Conservation (phyloP, 2,113 vertebrate genomes). For the Cololabis saira region DNA sequence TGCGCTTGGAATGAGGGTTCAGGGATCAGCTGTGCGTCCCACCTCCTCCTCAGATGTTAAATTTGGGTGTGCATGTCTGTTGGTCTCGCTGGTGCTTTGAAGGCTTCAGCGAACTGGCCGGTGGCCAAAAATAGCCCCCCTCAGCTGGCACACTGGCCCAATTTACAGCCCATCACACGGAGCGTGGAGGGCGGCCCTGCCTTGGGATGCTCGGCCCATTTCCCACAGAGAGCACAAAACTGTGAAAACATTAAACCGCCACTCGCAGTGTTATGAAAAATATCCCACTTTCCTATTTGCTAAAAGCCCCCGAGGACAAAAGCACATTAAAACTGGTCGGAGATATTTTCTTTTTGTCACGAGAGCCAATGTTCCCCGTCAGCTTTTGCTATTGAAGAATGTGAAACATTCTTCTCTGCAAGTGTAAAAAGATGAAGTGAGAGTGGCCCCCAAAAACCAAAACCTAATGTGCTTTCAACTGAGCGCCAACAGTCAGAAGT, state of each 20-base stretch:
- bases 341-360: conserved; percentile 16
- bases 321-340: neutral
- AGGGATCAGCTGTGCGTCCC: conserved; percentile 67
- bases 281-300: neutral
- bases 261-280: conserved; percentile 11
- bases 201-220: conserved; percentile 18
- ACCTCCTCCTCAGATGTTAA: conserved; percentile 54
- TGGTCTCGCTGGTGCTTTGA: conserved; percentile 39
- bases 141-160: conserved; percentile 76
- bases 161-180: conserved; percentile 62
- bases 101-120: conserved; percentile 61
- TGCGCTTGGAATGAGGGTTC: conserved; percentile 26
- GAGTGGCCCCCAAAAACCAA: conserved; percentile 53
- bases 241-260: conserved; percentile 32
- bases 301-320: conserved; percentile 17
- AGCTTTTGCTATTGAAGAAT: conserved; percentile 24
- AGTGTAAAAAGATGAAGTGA: conserved; percentile 54
- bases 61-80: conserved; percentile 30
- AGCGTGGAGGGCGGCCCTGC: conserved; percentile 48
- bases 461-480: conserved; percentile 59
- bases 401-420: conserved; percentile 42
- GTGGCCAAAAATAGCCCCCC: conserved; percentile 70
- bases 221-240: conserved; percentile 41
- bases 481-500: conserved; percentile 56
- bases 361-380: neutral